These are phyloP conservation scores for Sthenelais limicola DNA, from an alignment of 2,888 invertebrate genomes.

Conservation along the genomic window DNA sequence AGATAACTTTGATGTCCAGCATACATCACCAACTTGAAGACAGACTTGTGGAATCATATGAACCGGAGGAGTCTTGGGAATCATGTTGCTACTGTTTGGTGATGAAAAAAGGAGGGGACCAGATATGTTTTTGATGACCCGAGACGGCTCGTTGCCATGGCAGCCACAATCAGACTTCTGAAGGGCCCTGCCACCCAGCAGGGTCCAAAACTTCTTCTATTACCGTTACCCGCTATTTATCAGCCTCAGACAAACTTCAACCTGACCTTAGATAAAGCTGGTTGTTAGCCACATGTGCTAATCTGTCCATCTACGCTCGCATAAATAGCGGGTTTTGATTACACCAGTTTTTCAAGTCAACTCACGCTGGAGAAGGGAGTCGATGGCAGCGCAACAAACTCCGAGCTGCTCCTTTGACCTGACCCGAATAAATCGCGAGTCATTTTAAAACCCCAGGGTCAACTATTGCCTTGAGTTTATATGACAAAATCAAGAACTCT, in stretches of 20 bases:
- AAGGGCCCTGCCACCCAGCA: background rate
- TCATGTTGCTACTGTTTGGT: too few species aligned
- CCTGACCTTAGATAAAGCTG: slow-evolving; percentile 20
- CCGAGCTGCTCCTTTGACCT: slow-evolving; percentile 26
- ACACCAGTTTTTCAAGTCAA: too few species aligned
- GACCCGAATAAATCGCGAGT: background rate
- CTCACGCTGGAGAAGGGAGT: too few species aligned
- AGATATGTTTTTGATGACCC: background rate
- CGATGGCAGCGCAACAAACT: too few species aligned
- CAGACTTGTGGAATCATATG: too few species aligned
- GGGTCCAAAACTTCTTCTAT: slow-evolving; percentile 11
- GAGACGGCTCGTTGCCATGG: background rate
- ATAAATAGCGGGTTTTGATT: slow-evolving; percentile 35
- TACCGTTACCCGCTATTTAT: background rate
- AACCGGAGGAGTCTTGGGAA: too few species aligned
- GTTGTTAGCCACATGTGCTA: slow-evolving; percentile 34
- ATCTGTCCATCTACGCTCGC: slow-evolving; percentile 30
- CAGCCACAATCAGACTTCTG: slow-evolving; percentile 16
- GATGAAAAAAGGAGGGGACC: too few species aligned
- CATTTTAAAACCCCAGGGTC: slow-evolving; percentile 21
- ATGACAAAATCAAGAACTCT: too few species aligned
- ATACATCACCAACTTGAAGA: too few species aligned
- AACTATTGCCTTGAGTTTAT: too few species aligned
- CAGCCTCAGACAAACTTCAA: slow-evolving; percentile 24
- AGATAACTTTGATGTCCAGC: too few species aligned